Percentiles rank a stretch among this genome's conserved stretches.
Evolutionary conservation across 2,797 vertebrate species (phyloP).

Genomic region (Dendrocincla fuliginosa): DNA sequence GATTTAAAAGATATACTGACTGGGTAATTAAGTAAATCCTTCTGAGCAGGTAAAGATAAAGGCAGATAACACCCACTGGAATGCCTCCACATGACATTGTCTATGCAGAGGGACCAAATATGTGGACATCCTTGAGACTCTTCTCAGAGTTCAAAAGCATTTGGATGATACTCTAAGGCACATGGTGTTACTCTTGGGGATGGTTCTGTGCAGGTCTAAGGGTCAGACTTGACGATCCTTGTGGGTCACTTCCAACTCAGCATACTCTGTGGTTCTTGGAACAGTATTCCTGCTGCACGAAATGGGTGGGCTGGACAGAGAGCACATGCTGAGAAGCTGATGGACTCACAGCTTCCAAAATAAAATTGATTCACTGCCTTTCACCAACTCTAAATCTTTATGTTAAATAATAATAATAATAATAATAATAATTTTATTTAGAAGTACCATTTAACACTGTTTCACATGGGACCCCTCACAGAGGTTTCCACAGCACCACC

Average conservation of each 20-base stretch:
- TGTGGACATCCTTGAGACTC: not conserved
- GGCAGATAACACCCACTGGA: not conserved
- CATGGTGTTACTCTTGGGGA: not conserved
- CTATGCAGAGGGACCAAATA: not conserved
- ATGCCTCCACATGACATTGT: not conserved
- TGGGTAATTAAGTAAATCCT: not conserved
- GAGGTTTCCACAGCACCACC: not conserved
- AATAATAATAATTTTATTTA: not conserved
- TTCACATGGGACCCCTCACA: not conserved
- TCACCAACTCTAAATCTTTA: not conserved
- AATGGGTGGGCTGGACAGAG: not conserved
- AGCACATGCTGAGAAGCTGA: not conserved
- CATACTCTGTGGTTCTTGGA: not conserved
- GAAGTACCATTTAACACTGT: not conserved
- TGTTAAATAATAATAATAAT: not conserved
- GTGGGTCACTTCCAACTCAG: not conserved
- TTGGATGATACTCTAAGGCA: not conserved
- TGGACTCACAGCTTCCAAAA: not conserved
- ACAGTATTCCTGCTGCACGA: not conserved
- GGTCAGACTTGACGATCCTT: not conserved
- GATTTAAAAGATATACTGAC: not conserved
- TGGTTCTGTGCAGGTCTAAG: not conserved
- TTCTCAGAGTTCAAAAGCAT: not conserved
- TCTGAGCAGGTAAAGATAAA: not conserved
- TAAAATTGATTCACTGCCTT: not conserved